Base-by-base conservation (phyloP, 2,888 invertebrate species). In the Caenorhabditis angaria region DNA sequence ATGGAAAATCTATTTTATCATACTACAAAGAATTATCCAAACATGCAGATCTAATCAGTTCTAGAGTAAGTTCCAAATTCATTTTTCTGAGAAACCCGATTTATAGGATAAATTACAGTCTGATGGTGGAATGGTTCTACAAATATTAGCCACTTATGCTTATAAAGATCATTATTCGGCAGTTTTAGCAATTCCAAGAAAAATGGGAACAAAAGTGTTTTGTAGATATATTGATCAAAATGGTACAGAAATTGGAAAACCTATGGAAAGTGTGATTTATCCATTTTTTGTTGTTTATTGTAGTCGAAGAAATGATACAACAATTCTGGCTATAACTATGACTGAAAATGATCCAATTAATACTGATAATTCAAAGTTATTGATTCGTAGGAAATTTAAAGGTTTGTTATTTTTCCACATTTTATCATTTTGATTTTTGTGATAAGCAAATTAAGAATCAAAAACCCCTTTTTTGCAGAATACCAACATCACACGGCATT, bases 241-340 rank as follows among this genome's bases (percentile, higher is more conserved):
- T 29, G 68, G 62, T 4, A 51, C 57, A 25, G 73, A 73, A 48
- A 62, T 73, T 0, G 59, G 56, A 0, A 62, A 65, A 18, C 51
- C 68, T 0, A 35, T 65, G 5, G 65, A 60, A n/a, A 66, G 66
- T 24, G 28, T 51, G 25, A 58, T 73, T 3, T 69, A 68, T 56
- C 73, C 73, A 28, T 62, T 62, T 24, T 69, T 62, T 28, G 68
- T 67, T 28, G 73, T 73, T 1, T 73, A 69, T 27, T 73, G 73
- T 60, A 62, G 71, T 20, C 47, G 71, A 2, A 27, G 66, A 18
- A 56, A 53, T n/a, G 48, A 57, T 24, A 41, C 32, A 32, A 29
- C 56, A 3, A 55, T 29, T 41, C 24, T 71, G 25, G 71, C 41
- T 6, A 47, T 71, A 29, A 71, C 71, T 1, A 47, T 24, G 12